phyloP scores from a whole-genome alignment of 2,113 vertebrate genomes.

The Fulica atra region DNA sequence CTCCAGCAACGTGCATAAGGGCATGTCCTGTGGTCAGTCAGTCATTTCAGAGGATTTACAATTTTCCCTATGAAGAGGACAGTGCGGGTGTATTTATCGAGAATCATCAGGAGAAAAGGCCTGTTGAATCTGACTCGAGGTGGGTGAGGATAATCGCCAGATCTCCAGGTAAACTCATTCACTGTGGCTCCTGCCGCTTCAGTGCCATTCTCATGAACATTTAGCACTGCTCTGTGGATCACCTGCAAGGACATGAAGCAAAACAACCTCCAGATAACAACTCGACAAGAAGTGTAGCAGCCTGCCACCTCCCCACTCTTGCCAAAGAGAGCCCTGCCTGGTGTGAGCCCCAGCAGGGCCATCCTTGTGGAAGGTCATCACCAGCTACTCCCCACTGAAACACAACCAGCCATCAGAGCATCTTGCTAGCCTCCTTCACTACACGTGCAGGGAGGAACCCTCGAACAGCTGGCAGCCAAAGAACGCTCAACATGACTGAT shows the following conservation, averaged over 20 bases:
- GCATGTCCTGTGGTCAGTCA: background rate
- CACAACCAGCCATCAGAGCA: rapidly evolving
- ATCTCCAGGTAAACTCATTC: constrained; percentile 81
- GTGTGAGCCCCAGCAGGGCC: rapidly evolving
- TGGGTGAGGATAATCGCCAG: constrained; percentile 59
- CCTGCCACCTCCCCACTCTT: background rate
- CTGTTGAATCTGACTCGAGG: constrained; percentile 66
- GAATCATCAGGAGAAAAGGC: constrained; percentile 81
- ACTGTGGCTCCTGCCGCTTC: constrained; percentile 76
- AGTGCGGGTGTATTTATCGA: constrained; percentile 51
- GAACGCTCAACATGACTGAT: background rate
- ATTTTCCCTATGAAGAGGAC: constrained; percentile 87
- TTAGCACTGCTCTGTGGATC: constrained; percentile 83
- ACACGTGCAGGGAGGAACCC: background rate
- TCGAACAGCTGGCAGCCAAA: background rate
- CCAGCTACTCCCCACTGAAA: rapidly evolving
- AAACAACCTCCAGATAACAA: background rate
- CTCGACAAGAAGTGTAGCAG: background rate
- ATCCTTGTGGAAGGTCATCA: background rate
- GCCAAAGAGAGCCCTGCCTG: background rate
- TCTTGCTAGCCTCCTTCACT: background rate
- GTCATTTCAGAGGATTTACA: constrained; percentile 70
- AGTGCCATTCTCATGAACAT: constrained; percentile 86
- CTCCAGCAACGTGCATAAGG: rapidly evolving
- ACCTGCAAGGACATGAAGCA: constrained; percentile 64